phyloP scores from a whole-genome alignment of 2,113 vertebrate species.

The Otis tarda region DNA sequence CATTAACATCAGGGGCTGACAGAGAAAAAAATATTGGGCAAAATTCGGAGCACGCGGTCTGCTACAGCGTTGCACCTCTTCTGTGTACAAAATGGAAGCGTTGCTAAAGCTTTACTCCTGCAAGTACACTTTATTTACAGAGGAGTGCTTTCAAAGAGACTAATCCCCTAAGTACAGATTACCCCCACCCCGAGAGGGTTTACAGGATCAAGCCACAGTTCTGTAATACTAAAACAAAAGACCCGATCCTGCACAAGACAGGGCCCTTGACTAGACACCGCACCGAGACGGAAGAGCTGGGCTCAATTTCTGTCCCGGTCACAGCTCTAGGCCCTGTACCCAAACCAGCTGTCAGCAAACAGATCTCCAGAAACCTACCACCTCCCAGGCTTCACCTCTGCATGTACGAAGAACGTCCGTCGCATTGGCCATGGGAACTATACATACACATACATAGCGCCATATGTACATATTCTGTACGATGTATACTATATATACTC shows the following conservation, averaged over 20 bases:
- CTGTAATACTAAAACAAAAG: slow-evolving; percentile 31
- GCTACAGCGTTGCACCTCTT: background rate
- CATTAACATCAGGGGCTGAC: background rate
- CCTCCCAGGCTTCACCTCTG: background rate
- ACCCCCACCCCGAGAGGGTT: background rate
- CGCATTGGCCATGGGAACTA: background rate
- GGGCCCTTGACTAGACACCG: background rate
- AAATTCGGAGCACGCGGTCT: background rate
- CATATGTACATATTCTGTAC: rapidly evolving
- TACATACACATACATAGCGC: rapidly evolving
- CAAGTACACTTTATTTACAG: slow-evolving; percentile 1
- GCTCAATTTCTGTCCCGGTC: background rate
- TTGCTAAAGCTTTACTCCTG: background rate
- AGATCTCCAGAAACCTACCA: background rate
- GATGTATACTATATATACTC: no score
- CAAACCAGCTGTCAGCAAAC: background rate
- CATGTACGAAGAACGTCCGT: rapidly evolving
- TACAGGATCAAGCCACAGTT: background rate
- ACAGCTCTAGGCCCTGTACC: rapidly evolving
- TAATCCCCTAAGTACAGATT: slow-evolving; percentile 19
- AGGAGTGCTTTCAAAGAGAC: slow-evolving; percentile 8
- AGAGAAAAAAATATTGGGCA: background rate
- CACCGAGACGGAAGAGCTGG: background rate
- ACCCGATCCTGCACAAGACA: background rate
- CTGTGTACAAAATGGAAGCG: rapidly evolving